Evolutionary conservation across 2,113 vertebrate species (phyloP).

Genomic region (Galeopterus variegatus): DNA sequence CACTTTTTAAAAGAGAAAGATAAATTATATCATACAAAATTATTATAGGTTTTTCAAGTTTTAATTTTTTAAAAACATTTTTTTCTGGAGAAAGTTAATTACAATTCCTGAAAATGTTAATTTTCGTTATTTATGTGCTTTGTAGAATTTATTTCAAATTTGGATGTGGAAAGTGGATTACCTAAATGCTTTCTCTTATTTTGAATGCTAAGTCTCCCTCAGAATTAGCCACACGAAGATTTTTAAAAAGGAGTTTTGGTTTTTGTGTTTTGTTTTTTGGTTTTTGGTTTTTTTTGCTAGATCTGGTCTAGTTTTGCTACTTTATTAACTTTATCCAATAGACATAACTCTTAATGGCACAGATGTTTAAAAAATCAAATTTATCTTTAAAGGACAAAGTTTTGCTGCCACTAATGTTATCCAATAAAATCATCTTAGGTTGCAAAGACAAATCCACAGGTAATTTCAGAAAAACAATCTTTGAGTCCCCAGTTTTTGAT

Average conservation of each 20-base stretch:
- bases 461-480: background rate
- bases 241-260: background rate
- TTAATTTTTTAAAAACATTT: background rate
- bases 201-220: background rate
- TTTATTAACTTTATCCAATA: background rate
- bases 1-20: background rate
- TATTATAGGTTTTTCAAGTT: background rate
- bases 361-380: background rate
- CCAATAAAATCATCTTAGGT: background rate
- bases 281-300: background rate
- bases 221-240: background rate
- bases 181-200: background rate
- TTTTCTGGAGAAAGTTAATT: background rate
- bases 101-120: background rate
- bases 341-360: background rate
- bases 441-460: background rate
- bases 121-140: background rate
- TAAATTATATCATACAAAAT: background rate
- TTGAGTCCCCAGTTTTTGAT: background rate
- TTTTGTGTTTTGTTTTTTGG: background rate
- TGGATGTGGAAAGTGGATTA: background rate
- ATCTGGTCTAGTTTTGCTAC: background rate
- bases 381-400: slow-evolving; percentile 13
- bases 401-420: background rate
- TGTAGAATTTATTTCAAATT: background rate